Base-by-base conservation (phyloP, 2,888 invertebrate species). In the Ophion ellenae region DNA sequence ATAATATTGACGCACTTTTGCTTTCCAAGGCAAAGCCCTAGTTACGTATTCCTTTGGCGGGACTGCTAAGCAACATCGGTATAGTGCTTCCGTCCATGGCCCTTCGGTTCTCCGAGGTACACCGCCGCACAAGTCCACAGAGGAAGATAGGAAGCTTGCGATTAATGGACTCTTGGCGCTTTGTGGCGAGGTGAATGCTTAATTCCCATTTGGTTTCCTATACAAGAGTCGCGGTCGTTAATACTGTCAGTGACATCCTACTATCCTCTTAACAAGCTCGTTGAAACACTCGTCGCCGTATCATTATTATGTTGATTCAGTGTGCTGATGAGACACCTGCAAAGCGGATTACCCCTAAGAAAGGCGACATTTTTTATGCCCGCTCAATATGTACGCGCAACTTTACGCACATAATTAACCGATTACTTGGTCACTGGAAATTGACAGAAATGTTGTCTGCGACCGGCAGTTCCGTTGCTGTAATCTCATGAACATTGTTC, bases 31-130 rank as follows among this genome's bases (percentile, higher is more conserved):
- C 78, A 75, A 69, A 78, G 78, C 61, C 63, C 78, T 81, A 69
- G 85, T 85, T 85, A 79, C 17, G 77, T 82, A 85, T 85, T 85
- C 85, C 81, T 78, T 85, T 85, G 81, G 81, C 69, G 70, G 69
- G 47, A 32, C 47, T 20, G 53, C 57, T 17, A 36, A 20, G 59
- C 17, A 61, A 32, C 36, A 47, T 61, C 20, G 28, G 66, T 77
- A 53, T 64, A 53, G 74, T 36, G 63, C 40, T 63, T 78, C 32
- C 40, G 45, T 66, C 81, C 74, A 70, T 78, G 81, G 59, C 61
- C 74, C 74, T 57, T 59, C 74, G 69, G 28, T 64, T 64, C 75
- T 57, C 59, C 74, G 75, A 69, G 70, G 77, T 14, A 14, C 61
- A 71, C 70, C 74, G 47, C 24, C 17, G 11, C 61, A 3, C 47